Percentiles rank a stretch among this genome's conserved stretches.
Evolutionary conservation across 2,888 invertebrate genomes (phyloP).

Genomic region (Megalurothrips usitatus): DNA sequence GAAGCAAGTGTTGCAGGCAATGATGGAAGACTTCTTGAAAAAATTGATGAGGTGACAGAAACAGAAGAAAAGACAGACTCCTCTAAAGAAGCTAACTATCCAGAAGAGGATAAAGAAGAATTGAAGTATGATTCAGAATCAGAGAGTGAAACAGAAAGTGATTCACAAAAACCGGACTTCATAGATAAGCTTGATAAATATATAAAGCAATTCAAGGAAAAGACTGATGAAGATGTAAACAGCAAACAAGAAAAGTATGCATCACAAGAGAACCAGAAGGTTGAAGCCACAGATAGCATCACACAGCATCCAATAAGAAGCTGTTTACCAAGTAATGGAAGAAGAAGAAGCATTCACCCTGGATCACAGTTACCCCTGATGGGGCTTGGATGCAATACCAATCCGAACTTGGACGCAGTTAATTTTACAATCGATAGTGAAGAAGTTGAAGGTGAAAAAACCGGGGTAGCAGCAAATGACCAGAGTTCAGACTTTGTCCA

Average conservation of each 20-base stretch:
- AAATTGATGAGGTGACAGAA: slow-evolving; percentile 54
- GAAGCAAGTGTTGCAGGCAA: slow-evolving; percentile 49
- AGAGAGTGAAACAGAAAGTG: slow-evolving; percentile 41
- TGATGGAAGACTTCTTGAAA: slow-evolving; percentile 51
- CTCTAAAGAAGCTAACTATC: slow-evolving; percentile 42
- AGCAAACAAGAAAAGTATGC: slow-evolving; percentile 42
- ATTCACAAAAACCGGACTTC: slow-evolving; percentile 59
- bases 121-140: slow-evolving; percentile 42
- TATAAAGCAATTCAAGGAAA: slow-evolving; percentile 65
- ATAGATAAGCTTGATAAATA: slow-evolving; percentile 66
- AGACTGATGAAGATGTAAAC: slow-evolving; percentile 59
- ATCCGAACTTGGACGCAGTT: slow-evolving; percentile 39
- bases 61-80: slow-evolving; percentile 46
- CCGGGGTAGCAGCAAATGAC: slow-evolving; percentile 34
- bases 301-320: slow-evolving; percentile 42
- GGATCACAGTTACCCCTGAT: slow-evolving; percentile 46
- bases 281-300: slow-evolving; percentile 40
- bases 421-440: slow-evolving; percentile 36
- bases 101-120: slow-evolving; percentile 31
- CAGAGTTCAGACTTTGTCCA: background rate
- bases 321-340: slow-evolving; percentile 40
- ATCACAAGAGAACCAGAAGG: slow-evolving; percentile 27
- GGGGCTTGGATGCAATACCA: slow-evolving; percentile 43
- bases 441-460: slow-evolving; percentile 37
- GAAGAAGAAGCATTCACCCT: slow-evolving; percentile 46